These are phyloP conservation scores for Hippocampus mohnikei DNA, from an alignment of 2,113 vertebrate species.

Conservation along the genomic window DNA sequence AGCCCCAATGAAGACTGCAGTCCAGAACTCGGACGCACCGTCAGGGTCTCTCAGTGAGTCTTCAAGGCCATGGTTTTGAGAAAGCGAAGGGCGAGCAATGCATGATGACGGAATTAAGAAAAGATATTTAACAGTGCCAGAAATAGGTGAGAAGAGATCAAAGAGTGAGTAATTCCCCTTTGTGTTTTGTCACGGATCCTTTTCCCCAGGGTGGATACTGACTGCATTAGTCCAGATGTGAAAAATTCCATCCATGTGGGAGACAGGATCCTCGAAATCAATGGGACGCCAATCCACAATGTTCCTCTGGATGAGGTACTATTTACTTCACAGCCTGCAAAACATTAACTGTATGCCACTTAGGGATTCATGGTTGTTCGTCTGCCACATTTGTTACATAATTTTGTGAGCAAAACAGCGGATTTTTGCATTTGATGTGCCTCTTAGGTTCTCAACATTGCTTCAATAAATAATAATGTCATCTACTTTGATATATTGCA, in stretches of 20 bases:
- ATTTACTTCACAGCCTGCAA: neutral
- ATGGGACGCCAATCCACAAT: conserved; percentile 89
- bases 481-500: no score
- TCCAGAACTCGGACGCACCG: conserved; percentile 79
- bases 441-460: neutral
- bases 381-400: neutral
- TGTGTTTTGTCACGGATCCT: neutral
- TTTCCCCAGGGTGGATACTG: conserved; percentile 78
- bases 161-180: neutral
- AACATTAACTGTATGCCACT: neutral
- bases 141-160: neutral
- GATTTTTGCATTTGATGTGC: neutral
- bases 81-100: no score
- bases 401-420: neutral
- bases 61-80: neutral
- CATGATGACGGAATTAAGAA: neutral
- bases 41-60: conserved; percentile 90
- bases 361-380: neutral
- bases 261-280: conserved; percentile 94
- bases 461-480: neutral
- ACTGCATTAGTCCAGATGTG: conserved; percentile 93
- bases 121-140: neutral
- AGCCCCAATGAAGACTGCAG: conserved; percentile 72
- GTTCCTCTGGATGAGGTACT: conserved; percentile 92
- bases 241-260: conserved; percentile 96